These are phyloP conservation scores for Apostichopus californicus DNA, from an alignment of 35 echinoderm and acorn worm genomes.

Conservation along the genomic window DNA sequence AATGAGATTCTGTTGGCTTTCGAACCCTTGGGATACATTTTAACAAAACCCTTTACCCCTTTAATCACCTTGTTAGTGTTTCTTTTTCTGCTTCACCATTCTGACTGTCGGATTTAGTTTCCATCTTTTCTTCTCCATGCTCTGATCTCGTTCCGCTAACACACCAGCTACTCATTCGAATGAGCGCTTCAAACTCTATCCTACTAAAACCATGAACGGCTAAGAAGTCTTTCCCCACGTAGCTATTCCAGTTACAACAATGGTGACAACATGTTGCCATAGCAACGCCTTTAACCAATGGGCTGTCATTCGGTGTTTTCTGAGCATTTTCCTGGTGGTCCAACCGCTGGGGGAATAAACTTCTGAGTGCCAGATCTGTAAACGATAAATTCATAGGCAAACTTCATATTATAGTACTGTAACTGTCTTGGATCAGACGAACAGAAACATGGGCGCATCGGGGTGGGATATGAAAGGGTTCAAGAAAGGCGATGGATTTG, in stretches of 20 bases:
- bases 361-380: slow-evolving; percentile 36
- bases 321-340: background rate
- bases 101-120: background rate
- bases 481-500: too few relatives aligned
- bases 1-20: too few relatives aligned
- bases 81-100: background rate
- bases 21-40: too few relatives aligned
- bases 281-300: slow-evolving; percentile 53
- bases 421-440: too few relatives aligned
- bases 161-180: slow-evolving; percentile 82
- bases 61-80: slow-evolving; percentile 39
- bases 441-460: too few relatives aligned
- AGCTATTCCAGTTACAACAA: slow-evolving; percentile 68
- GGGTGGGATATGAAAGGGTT: too few relatives aligned
- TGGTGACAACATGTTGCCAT: slow-evolving; percentile 89
- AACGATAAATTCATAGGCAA: background rate
- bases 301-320: background rate
- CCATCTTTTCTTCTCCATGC: background rate
- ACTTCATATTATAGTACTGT: too few relatives aligned
- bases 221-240: slow-evolving; percentile 77
- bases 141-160: slow-evolving; percentile 58
- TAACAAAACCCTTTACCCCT: too few relatives aligned
- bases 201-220: slow-evolving; percentile 29
- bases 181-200: slow-evolving; percentile 66
- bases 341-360: background rate